Base-by-base conservation (phyloP, 2,113 vertebrate genomes). In the Dryoscopus gambensis region DNA sequence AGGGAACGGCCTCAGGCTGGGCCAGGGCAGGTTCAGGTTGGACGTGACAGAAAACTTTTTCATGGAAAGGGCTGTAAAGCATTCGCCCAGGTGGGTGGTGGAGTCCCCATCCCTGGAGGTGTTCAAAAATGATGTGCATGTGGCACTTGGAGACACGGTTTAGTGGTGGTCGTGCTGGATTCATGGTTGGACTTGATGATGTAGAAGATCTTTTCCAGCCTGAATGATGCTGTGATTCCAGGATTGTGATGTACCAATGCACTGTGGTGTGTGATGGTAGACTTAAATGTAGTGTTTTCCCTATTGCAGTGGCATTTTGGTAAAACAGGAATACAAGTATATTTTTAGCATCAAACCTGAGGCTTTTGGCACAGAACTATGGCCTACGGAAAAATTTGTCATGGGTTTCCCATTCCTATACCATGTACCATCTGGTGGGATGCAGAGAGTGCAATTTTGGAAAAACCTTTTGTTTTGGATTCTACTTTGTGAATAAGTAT, bases 1-100 rank as follows among this genome's bases (percentile, higher is more conserved):
- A 0, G 56, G 42, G 0, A 63, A 35, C 0, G 0, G 40, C 56
- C 40, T 79, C 56, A 31, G 0, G 20, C 46, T 79, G n/a, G 0
- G 30, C 24, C 35, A 22, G 23, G 16, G 24, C 0, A 63, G 84
- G n/a, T 0, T 30, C 40, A 35, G n/a, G 24, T 1, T 63, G 85
- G 35, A 35, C 9, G 8, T 25, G 0, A 24, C 35, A 35, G 31
- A 55, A 69, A 27, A 25, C 25, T 28, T 71, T 40, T 37, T 9
- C 42, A 37, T 1, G 4, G 10, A 50, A 37, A 15, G 18, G 31
- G 18, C 33, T 56, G 18, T 42, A 22, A 73, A 56, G 5, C 31
- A 25, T 63, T 50, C 1, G 3, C 57, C 59, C 67, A 13, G 10
- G 35, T 35, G 0, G 1, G 17, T 46, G 42, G 25, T 50, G 27